These are phyloP conservation scores for Pseudolaguvia tuberculata DNA, from an alignment of 2,113 vertebrate genomes.

Conservation along the genomic window DNA sequence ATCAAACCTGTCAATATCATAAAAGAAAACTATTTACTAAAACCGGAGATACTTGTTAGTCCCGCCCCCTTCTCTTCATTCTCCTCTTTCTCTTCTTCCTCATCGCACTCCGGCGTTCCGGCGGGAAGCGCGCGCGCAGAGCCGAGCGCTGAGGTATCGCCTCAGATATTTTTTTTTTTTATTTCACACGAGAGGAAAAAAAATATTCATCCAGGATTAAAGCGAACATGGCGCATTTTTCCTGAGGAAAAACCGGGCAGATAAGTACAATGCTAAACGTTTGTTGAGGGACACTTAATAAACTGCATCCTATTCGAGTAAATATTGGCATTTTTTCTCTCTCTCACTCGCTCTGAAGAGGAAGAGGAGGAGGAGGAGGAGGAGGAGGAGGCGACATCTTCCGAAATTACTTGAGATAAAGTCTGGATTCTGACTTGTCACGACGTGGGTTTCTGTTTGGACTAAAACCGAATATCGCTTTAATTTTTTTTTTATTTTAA, in stretches of 20 bases:
- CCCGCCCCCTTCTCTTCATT: conserved; percentile 61
- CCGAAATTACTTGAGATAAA: conserved; percentile 16
- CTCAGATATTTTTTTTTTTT: conserved; percentile 17
- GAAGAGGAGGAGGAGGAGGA: not conserved
- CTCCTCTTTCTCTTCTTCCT: not conserved
- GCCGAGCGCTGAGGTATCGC: conserved; percentile 27
- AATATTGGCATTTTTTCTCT: not conserved
- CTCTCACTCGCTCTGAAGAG: too few relatives aligned
- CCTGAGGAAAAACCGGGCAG: too few relatives aligned
- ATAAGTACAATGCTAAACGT: not conserved
- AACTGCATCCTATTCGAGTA: not conserved
- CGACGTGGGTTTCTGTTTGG: not conserved
- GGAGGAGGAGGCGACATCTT: not conserved
- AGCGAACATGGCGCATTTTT: not conserved
- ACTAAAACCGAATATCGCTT: too few relatives aligned
- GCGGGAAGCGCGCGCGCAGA: conserved; percentile 31
- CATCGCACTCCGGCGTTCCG: conserved; percentile 13
- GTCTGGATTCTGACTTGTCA: conserved; percentile 29
- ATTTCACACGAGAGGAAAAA: too few relatives aligned
- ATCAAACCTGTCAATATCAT: not conserved
- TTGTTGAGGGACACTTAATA: not conserved
- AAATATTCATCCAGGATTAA: conserved; percentile 3
- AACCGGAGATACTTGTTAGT: conserved; percentile 61
- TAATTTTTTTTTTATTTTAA: not conserved
- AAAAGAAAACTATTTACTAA: conserved; percentile 54